Evolutionary conservation across 2,888 invertebrate genomes (phyloP), one percentile per base, ranked within the genome.

Genomic region (Andrena bicolor): DNA sequence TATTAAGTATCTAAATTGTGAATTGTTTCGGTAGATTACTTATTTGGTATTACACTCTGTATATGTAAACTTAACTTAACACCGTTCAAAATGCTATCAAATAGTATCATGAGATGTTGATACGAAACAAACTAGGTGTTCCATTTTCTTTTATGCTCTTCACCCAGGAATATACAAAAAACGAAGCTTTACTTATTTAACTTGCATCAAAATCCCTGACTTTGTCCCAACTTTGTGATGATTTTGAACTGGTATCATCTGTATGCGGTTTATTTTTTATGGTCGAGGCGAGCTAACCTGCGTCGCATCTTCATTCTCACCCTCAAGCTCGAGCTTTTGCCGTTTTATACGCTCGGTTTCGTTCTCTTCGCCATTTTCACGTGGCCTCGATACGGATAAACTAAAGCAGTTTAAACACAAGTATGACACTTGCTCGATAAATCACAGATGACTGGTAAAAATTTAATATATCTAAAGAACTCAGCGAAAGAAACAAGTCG

Each of bases 251-350:
- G 79, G 63, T 69, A 71, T 82, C 76, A 63, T 13, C 30, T 72
- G 76, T 51, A 63, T 23, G 32, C 49, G 76, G 75, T 80, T 74
- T 89, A 91, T 86, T 92, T 90, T 13, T 85, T 90, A 89, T 87
- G 84, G 85, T 78, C 88, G 88, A 88, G 86, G 86, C 89, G 92
- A 90, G 92, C 94, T 94, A 93, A 94, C 94, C 94, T 94, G 94
- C 90, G 93, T 92, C 90, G 91, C 91, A 85, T 94, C 94, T 88
- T 94, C 93, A 86, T 91, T 91, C 90, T 94, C 94, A 84, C 92
- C 92, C 89, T 93, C 93, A 78, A 90, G 87, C 89, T 94, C 93
- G 79, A 95, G 68, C 90, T 92, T 90, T 92, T 94, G 90, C 91
- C 94, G 77, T 93, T 94, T 88, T 86, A 90, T 65, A 82, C 91